Evolutionary conservation across 2,113 vertebrate species (phyloP).

Genomic region (Paradisaea rubra): DNA sequence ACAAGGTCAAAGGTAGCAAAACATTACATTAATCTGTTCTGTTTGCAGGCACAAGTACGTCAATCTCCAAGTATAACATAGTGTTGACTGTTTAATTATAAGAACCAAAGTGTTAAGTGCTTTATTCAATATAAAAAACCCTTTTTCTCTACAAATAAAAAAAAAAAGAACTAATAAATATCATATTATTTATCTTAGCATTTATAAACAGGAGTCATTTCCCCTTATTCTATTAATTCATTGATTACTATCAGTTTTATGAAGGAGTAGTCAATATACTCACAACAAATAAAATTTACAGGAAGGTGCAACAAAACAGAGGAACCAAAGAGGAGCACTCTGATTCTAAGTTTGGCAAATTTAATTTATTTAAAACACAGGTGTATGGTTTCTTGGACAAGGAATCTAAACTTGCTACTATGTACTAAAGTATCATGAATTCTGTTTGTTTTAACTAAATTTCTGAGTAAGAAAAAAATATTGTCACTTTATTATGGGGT

Average conservation of each 20-base stretch:
- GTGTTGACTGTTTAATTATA: slow-evolving; percentile 74
- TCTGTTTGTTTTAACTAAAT: not conserved
- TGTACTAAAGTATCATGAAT: not conserved
- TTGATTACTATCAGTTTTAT: not conserved
- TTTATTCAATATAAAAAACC: not conserved
- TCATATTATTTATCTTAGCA: not conserved
- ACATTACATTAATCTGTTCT: slow-evolving; percentile 87
- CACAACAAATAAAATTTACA: slow-evolving; percentile 19
- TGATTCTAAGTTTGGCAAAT: not conserved
- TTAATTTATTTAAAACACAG: not conserved
- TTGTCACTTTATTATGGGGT: not conserved
- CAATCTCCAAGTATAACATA: slow-evolving; percentile 69
- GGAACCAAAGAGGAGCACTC: not conserved
- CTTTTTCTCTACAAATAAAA: not conserved
- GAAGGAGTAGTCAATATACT: not conserved
- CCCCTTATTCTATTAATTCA: slow-evolving; percentile 35
- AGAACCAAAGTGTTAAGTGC: slow-evolving; percentile 48
- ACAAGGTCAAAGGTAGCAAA: slow-evolving; percentile 87
- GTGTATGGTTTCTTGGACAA: not conserved
- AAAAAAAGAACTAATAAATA: not conserved
- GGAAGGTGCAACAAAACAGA: slow-evolving; percentile 9
- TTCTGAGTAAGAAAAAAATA: not conserved
- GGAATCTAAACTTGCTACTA: not conserved
- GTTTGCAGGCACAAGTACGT: slow-evolving; percentile 70
- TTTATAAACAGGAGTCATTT: not conserved